phyloP scores from a whole-genome alignment of 2,797 vertebrate genomes.

The Psittacula derbiana region DNA sequence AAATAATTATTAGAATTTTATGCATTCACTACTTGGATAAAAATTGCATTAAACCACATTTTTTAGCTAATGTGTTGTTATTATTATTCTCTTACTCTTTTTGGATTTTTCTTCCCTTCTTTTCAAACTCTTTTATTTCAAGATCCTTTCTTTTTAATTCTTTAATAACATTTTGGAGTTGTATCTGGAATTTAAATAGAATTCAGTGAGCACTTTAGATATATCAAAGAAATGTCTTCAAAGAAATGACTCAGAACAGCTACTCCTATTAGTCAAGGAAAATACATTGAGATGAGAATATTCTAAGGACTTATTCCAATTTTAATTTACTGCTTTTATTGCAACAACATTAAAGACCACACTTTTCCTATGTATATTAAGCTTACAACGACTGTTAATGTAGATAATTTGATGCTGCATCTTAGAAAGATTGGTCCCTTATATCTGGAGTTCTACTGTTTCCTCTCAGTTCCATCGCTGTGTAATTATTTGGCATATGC shows the following conservation, averaged over 20 bases:
- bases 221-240: not conserved
- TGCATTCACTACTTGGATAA: not conserved
- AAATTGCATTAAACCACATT: not conserved
- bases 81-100: conserved; percentile 76
- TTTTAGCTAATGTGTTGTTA: not conserved
- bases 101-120: conserved; percentile 76
- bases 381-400: not conserved
- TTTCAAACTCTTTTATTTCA: conserved; percentile 82
- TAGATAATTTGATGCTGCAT: not conserved
- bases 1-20: conserved; percentile 4
- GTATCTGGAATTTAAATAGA: conserved; percentile 71
- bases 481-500: not conserved
- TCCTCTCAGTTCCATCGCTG: not conserved
- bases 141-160: conserved; percentile 85
- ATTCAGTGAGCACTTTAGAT: not conserved
- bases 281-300: not conserved
- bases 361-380: not conserved
- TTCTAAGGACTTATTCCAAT: not conserved
- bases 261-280: not conserved
- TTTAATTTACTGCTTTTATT: not conserved
- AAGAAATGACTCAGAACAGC: not conserved
- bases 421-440: not conserved
- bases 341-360: not conserved
- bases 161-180: conserved; percentile 57
- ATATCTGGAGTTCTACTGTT: not conserved